Conservation (phyloP, 2,797 vertebrate species). For the Parauchenoglanis ngamensis region DNA sequence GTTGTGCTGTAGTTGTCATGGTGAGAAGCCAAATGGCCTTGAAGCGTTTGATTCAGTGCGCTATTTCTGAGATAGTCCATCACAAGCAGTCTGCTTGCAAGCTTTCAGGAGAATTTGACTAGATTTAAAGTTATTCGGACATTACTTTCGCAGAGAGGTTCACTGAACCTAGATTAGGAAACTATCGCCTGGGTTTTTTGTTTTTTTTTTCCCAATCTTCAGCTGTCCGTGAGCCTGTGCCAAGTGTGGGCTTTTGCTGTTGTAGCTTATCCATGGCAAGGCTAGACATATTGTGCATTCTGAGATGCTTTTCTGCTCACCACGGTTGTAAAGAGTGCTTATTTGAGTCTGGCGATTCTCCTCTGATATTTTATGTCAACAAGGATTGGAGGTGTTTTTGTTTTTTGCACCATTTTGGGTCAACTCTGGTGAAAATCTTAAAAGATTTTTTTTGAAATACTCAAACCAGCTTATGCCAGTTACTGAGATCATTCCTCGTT, state of each 20-base stretch:
- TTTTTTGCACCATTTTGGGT: background rate
- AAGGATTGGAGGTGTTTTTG: background rate
- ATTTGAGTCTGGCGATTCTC: background rate
- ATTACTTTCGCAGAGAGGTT: background rate
- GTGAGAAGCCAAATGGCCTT: background rate
- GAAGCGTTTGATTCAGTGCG: background rate
- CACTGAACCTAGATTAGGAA: background rate
- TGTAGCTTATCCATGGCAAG: background rate
- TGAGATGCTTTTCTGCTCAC: background rate
- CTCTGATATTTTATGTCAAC: background rate
- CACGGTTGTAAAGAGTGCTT: background rate
- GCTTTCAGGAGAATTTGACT: background rate
- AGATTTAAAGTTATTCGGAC: background rate
- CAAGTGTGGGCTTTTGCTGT: background rate
- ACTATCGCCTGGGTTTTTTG: background rate
- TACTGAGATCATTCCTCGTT: background rate
- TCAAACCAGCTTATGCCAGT: background rate
- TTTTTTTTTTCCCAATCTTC: background rate
- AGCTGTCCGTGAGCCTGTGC: background rate
- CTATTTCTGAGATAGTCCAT: background rate
- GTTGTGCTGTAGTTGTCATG: conserved; percentile 1
- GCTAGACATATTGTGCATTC: background rate
- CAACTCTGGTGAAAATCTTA: background rate
- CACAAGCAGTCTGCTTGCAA: background rate
- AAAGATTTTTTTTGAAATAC: too few relatives aligned